Evolutionary conservation across 2,797 vertebrate genomes (phyloP), one percentile per base, ranked within the genome.

Genomic region (Spinus pinus): DNA sequence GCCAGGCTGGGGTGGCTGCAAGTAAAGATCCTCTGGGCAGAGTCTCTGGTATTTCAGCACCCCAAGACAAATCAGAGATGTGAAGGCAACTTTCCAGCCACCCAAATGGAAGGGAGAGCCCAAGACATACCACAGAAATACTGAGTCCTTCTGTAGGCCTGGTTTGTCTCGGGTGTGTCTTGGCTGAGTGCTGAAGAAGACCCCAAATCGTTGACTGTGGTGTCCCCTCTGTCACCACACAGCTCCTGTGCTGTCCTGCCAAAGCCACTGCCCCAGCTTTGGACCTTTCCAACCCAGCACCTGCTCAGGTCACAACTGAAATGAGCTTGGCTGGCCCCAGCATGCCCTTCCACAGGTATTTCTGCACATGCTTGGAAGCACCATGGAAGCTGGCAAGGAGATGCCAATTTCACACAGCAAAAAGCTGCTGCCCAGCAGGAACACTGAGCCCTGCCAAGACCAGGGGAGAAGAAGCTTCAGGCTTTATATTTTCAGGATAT

Each of bases 351-450:
- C 86, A 8, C 7, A 57, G 37, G 30, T 82, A 39, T 84, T 90
- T 51, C 66, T 87, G 83, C 42, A 42, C 27, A 1, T 37, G 58
- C 58, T 71, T 74, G 87, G 82, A 67, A 71, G 60, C n/a, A 6
- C 41, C 14, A 1, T 3, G 57, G 82, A 74, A 62, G 44, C 73
- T 79, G 37, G 37, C 24, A 12, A 72, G 62, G 90, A 75, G 73
- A 25, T 72, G 73, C 83, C 69, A 61, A 4, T 33, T 89, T 72
- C 30, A 20, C 1, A 3, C 3, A 75, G 58, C 67, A 70, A 49
- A 44, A 66, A 56, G 84, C 42, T 72, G 86, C 74, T 80, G 44
- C 60, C 13, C 71, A 30, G 58, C 67, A 75, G 70, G 92, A 91
- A 2, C 5, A 1, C 9, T 5, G 25, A 14, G 18, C 57, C 21